Conservation (phyloP, 2,797 vertebrate genomes). For the Argyrosomus regius region DNA sequence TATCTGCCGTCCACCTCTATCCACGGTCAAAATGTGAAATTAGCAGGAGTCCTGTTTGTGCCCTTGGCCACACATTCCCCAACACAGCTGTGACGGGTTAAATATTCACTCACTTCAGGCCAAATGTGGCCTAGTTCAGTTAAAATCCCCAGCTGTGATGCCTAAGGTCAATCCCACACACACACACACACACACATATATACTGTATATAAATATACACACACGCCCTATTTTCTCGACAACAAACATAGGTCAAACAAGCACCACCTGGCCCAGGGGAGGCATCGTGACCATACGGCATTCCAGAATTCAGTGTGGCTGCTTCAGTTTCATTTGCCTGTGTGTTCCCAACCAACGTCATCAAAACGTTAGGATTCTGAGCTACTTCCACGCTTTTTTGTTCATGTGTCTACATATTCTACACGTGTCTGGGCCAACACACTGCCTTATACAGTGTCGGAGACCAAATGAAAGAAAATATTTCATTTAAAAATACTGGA, state of each 20-base stretch:
- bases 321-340: neutral
- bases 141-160: slow-evolving; percentile 42
- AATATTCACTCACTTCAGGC: slow-evolving; percentile 56
- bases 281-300: neutral
- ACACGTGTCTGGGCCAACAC: too few species aligned
- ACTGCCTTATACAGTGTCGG: too few species aligned
- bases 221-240: neutral
- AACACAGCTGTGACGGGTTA: slow-evolving; percentile 51
- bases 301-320: neutral
- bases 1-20: slow-evolving; percentile 9
- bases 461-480: too few species aligned
- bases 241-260: slow-evolving; percentile 34
- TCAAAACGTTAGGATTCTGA: neutral
- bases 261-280: slow-evolving; percentile 20
- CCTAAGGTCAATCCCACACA: slow-evolving; percentile 23
- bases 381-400: neutral
- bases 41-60: slow-evolving; percentile 20
- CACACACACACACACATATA: slow-evolving; percentile 17
- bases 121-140: slow-evolving; percentile 52
- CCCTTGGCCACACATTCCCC: slow-evolving; percentile 7
- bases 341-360: neutral
- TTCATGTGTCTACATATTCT: neutral
- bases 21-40: slow-evolving; percentile 10
- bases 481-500: too few species aligned
- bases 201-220: too few species aligned